Evolutionary conservation across 2,113 vertebrate species (phyloP).

Genomic region (Silurus meridionalis): DNA sequence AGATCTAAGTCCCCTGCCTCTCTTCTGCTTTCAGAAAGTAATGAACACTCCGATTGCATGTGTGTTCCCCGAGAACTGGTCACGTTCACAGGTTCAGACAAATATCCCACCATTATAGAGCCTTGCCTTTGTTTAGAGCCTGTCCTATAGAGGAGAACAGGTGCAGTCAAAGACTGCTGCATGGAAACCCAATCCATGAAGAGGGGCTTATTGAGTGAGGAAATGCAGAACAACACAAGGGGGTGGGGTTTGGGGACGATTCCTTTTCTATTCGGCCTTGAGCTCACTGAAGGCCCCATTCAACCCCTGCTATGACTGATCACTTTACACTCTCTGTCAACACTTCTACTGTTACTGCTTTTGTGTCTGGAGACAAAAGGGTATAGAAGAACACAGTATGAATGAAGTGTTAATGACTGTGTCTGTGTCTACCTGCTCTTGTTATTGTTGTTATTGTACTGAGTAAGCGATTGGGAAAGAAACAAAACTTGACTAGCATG

Average conservation of each 20-base stretch:
- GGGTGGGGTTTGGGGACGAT: constrained; percentile 30
- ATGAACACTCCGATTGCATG: constrained; percentile 9
- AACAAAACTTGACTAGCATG: not conserved
- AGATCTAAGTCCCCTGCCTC: constrained; percentile 5
- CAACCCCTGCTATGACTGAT: constrained; percentile 58
- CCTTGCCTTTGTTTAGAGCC: constrained; percentile 32
- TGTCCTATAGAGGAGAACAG: constrained; percentile 31
- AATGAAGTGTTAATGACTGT: constrained; percentile 45
- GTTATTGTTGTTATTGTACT: not conserved
- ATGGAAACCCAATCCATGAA: constrained; percentile 30
- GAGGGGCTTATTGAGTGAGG: constrained; percentile 52
- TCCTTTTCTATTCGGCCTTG: constrained; percentile 46
- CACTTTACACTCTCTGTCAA: constrained; percentile 66
- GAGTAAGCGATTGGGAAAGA: not conserved
- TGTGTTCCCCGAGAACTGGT: constrained; percentile 18
- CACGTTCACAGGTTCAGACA: constrained; percentile 22
- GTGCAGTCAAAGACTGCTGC: constrained; percentile 23
- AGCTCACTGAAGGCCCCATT: constrained; percentile 38
- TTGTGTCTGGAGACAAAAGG: constrained; percentile 60
- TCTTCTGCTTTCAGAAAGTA: constrained; percentile 34
- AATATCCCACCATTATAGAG: not conserved
- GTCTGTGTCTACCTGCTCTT: constrained; percentile 5
- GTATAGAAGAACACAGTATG: constrained; percentile 52
- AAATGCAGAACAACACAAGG: constrained; percentile 59
- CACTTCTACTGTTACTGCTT: constrained; percentile 60